Evolutionary conservation across 2,888 invertebrate genomes (phyloP).

Genomic region (Apodemia duryi): DNA sequence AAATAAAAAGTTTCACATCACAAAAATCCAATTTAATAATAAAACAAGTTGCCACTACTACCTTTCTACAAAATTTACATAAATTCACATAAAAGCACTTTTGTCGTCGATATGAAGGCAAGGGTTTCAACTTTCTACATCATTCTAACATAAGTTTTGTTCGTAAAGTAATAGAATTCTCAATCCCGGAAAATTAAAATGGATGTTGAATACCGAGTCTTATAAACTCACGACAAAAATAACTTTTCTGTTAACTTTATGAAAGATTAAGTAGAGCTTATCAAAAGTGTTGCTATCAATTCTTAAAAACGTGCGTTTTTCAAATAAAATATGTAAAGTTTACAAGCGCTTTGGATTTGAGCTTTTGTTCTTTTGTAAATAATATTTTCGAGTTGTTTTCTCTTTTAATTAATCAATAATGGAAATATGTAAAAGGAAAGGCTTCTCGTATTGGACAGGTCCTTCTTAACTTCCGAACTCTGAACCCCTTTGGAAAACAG

Average conservation of each 20-base stretch:
- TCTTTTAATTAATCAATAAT: too few species aligned
- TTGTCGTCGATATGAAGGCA: neutral
- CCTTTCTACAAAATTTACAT: neutral
- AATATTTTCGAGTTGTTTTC: too few species aligned
- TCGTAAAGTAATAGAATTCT: neutral
- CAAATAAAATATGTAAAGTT: neutral
- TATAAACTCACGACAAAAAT: neutral
- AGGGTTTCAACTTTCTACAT: slow-evolving; percentile 2
- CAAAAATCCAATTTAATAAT: too few species aligned
- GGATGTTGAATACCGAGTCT: neutral
- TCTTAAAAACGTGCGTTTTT: neutral
- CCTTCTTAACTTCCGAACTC: too few species aligned
- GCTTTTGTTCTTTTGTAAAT: too few species aligned
- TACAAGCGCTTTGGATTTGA: too few species aligned
- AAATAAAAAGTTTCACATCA: too few species aligned
- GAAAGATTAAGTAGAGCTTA: slow-evolving; percentile 1
- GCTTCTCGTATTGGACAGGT: too few species aligned
- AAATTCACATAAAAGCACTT: neutral
- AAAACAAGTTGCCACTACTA: neutral
- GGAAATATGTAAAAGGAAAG: too few species aligned
- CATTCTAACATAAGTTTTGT: neutral
- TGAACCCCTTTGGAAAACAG: too few species aligned
- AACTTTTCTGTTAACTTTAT: slow-evolving; percentile 6
- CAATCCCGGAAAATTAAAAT: slow-evolving; percentile 11
- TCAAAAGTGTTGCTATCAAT: slow-evolving; percentile 7